A percentile compares a stretch with the other conserved stretches of the same genome.
Conservation (phyloP, 2,888 invertebrate species). For the Pterostichus madidus region DNA sequence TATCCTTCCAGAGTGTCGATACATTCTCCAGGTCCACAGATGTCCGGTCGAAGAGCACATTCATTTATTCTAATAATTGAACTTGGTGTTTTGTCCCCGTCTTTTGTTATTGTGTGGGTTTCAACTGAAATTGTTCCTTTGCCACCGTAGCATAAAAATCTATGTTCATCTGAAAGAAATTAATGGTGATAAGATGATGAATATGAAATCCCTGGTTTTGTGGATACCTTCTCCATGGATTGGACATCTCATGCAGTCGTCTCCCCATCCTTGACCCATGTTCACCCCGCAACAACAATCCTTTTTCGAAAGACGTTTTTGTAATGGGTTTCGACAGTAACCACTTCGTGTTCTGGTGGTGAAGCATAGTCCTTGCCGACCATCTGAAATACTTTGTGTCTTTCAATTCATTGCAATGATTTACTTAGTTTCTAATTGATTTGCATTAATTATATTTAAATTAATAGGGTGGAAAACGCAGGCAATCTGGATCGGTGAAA, state of each 20-base stretch:
- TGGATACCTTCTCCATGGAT: conserved; percentile 78
- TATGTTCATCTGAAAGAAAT: conserved; percentile 74
- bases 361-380: conserved; percentile 88
- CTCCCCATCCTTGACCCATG: conserved; percentile 92
- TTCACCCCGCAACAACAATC: conserved; percentile 93
- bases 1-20: conserved; percentile 87
- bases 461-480: too few relatives aligned
- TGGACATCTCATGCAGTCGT: conserved; percentile 88
- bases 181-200: not conserved
- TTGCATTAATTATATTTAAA: too few relatives aligned
- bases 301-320: conserved; percentile 86
- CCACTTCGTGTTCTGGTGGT: conserved; percentile 84
- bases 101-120: conserved; percentile 66
- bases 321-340: conserved; percentile 85
- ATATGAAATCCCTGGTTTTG: conserved; percentile 53
- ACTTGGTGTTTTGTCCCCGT: conserved; percentile 62
- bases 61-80: conserved; percentile 82
- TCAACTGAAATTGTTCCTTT: conserved; percentile 67
- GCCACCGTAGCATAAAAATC: conserved; percentile 73
- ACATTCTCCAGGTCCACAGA: conserved; percentile 88
- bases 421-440: too few relatives aligned
- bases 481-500: too few relatives aligned
- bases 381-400: conserved; percentile 79
- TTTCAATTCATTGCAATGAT: conserved; percentile 61
- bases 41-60: conserved; percentile 86